Conservation (phyloP, 2,888 invertebrate species). For the Dichetophora obliterata region DNA sequence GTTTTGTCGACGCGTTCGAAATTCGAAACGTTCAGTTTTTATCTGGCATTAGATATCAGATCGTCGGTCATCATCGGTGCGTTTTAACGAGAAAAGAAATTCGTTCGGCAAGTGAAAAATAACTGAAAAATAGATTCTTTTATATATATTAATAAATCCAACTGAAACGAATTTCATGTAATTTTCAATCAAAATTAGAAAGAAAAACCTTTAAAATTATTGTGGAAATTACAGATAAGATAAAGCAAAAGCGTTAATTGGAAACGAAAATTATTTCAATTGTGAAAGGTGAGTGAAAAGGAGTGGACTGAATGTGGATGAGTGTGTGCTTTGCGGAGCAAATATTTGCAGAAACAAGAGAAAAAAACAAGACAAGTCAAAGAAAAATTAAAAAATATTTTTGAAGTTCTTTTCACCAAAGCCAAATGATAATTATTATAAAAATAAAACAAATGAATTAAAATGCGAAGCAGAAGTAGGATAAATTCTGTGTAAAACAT, state of each 20-base stretch:
- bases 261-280: slow-evolving; percentile 8
- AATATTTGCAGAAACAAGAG: not conserved
- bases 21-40: slow-evolving; percentile 27
- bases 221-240: slow-evolving; percentile 38
- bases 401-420: slow-evolving; percentile 38
- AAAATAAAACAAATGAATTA: slow-evolving; percentile 45
- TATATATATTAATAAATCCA: slow-evolving; percentile 10
- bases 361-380: no score
- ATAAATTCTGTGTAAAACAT: not conserved
- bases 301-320: not conserved
- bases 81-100: slow-evolving; percentile 2
- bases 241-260: not conserved
- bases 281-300: not conserved
- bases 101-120: slow-evolving; percentile 43
- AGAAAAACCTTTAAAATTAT: slow-evolving; percentile 39
- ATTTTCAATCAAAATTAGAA: slow-evolving; percentile 39
- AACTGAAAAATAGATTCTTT: slow-evolving; percentile 28
- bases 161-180: slow-evolving; percentile 33
- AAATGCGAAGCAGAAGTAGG: not conserved
- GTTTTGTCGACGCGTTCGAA: slow-evolving; percentile 20
- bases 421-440: slow-evolving; percentile 54
- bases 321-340: not conserved
- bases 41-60: not conserved
- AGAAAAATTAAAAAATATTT: slow-evolving; percentile 37
- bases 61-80: slow-evolving; percentile 22